Percentiles rank a stretch among this genome's conserved stretches.
Conservation (phyloP, 92 coral and sea anemone genomes). For the Pocillopora meandrina region DNA sequence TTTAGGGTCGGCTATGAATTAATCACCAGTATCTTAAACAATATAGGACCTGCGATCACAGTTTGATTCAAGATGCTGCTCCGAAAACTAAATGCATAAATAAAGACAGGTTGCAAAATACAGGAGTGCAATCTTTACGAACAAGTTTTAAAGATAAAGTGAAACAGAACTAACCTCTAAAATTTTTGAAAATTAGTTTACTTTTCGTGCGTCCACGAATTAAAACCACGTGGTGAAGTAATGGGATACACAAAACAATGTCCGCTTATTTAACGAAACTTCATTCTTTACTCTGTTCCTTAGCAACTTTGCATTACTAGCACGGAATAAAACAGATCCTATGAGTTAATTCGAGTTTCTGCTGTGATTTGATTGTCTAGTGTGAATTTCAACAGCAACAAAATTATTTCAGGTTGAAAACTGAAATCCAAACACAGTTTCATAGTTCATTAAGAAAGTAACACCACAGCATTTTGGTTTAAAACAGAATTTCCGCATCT, state of each 20-base stretch:
- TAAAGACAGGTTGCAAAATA: too few relatives aligned
- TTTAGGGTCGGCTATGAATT: background rate
- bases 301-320: slow-evolving; percentile 25
- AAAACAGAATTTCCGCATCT: too few relatives aligned
- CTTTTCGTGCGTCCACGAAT: slow-evolving; percentile 17
- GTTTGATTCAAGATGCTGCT: too few relatives aligned
- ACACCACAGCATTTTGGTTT: too few relatives aligned
- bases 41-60: slow-evolving; percentile 14
- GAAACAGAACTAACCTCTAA: background rate
- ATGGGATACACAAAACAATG: slow-evolving; percentile 17
- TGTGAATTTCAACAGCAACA: background rate
- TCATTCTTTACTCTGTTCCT: slow-evolving; percentile 20
- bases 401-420: background rate
- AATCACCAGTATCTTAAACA: slow-evolving; percentile 10
- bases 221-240: slow-evolving; percentile 38
- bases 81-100: too few relatives aligned
- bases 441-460: too few relatives aligned
- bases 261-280: slow-evolving; percentile 20
- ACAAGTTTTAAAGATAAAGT: background rate
- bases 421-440: too few relatives aligned
- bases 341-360: background rate
- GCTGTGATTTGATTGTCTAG: background rate
- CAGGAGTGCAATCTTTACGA: background rate
- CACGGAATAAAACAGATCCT: background rate
- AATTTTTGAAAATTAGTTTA: slow-evolving; percentile 8